phyloP scores from a whole-genome alignment of 2,888 invertebrate species.

The Sminthurides aquaticus region DNA sequence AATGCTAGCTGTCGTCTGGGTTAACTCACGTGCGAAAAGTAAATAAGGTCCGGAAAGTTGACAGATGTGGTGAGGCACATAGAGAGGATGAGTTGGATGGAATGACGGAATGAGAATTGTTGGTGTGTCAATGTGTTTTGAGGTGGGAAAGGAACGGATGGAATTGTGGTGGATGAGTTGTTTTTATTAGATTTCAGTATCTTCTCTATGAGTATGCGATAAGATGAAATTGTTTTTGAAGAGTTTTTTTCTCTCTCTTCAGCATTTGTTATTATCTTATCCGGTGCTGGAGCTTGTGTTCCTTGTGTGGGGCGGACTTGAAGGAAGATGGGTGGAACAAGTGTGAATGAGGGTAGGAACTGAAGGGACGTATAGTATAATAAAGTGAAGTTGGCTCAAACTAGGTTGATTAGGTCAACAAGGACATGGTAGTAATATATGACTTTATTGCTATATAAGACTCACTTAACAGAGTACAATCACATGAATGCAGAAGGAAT shows the following conservation, averaged over 20 bases:
- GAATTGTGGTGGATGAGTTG: no score
- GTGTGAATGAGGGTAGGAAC: no score
- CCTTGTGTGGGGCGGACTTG: no score
- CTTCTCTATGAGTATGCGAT: no score
- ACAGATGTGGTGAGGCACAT: no score
- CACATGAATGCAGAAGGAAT: no score
- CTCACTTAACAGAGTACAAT: neutral
- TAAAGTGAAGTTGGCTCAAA: no score
- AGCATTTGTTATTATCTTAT: neutral
- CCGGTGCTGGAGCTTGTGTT: no score
- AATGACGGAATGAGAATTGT: neutral
- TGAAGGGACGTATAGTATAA: no score
- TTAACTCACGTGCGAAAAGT: neutral
- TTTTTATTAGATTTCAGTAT: no score
- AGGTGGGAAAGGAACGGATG: neutral
- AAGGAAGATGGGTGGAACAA: no score
- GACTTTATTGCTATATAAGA: neutral
- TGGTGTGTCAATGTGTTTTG: neutral
- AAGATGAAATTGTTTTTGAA: neutral
- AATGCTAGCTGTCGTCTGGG: neutral
- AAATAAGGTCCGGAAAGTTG: neutral
- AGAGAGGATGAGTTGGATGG: neutral
- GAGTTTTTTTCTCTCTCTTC: neutral
- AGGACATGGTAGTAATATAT: neutral
- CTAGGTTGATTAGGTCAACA: neutral